Evolutionary conservation across 2,888 invertebrate genomes (phyloP).

Genomic region (Athalia cordata): DNA sequence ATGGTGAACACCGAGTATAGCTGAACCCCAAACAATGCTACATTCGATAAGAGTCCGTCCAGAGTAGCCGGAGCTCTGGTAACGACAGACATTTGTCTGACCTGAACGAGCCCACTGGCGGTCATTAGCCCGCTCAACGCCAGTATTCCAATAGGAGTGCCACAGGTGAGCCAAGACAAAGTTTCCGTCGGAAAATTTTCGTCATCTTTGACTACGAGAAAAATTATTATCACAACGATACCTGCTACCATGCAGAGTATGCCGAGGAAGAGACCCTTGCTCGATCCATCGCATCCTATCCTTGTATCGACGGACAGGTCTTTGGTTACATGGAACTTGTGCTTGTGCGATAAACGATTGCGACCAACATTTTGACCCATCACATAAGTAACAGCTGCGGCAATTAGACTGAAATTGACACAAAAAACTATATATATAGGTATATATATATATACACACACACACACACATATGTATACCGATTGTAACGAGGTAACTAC

Average conservation of each 20-base stretch:
- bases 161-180: slow-evolving; percentile 74
- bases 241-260: slow-evolving; percentile 76
- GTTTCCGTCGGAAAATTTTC: slow-evolving; percentile 73
- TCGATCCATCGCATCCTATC: slow-evolving; percentile 75
- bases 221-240: slow-evolving; percentile 75
- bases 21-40: slow-evolving; percentile 73
- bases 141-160: slow-evolving; percentile 73
- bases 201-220: slow-evolving; percentile 75
- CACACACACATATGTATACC: too few relatives aligned
- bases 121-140: slow-evolving; percentile 71
- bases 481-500: too few relatives aligned
- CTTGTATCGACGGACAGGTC: slow-evolving; percentile 61
- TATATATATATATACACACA: neutral
- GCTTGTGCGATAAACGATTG: slow-evolving; percentile 64
- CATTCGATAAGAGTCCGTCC: slow-evolving; percentile 72
- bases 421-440: neutral
- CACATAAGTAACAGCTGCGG: slow-evolving; percentile 76
- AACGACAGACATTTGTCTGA: slow-evolving; percentile 73
- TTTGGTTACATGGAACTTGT: slow-evolving; percentile 68
- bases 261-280: slow-evolving; percentile 76
- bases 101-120: slow-evolving; percentile 72
- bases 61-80: slow-evolving; percentile 70
- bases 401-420: slow-evolving; percentile 73
- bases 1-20: slow-evolving; percentile 74
- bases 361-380: slow-evolving; percentile 76